These are phyloP conservation scores for Oxyruncus cristatus DNA, from an alignment of 2,113 vertebrate species.

Conservation along the genomic window DNA sequence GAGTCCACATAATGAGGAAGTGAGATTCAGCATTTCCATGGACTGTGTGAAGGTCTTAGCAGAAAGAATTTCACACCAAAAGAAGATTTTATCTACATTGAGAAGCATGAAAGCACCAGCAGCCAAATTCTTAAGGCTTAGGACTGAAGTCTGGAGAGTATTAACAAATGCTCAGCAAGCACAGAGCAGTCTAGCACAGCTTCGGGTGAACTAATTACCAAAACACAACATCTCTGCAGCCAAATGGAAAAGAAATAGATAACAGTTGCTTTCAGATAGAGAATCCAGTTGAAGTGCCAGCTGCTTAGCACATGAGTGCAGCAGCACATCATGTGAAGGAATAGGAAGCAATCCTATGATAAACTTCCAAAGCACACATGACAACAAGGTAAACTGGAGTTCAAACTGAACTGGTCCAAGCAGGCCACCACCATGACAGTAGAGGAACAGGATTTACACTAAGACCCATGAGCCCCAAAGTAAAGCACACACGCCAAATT, in stretches of 20 bases:
- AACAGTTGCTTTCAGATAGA: neutral
- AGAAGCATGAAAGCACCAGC: neutral
- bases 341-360: neutral
- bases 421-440: constrained; percentile 8
- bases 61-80: neutral
- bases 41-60: neutral
- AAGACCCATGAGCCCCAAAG: neutral
- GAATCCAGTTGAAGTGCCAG: neutral
- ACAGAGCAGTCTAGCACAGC: neutral
- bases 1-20: neutral
- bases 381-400: neutral
- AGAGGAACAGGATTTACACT: neutral
- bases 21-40: neutral
- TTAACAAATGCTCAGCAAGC: neutral
- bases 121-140: neutral
- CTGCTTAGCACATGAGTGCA: neutral
- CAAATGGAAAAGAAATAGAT: neutral
- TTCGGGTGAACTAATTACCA: neutral
- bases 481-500: neutral
- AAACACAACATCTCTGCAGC: neutral
- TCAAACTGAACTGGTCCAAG: neutral
- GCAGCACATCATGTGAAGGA: neutral
- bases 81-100: neutral
- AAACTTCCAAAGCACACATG: neutral
- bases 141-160: neutral